phyloP scores from a whole-genome alignment of 2,113 vertebrate species.

The Rhadina sibilatrix region DNA sequence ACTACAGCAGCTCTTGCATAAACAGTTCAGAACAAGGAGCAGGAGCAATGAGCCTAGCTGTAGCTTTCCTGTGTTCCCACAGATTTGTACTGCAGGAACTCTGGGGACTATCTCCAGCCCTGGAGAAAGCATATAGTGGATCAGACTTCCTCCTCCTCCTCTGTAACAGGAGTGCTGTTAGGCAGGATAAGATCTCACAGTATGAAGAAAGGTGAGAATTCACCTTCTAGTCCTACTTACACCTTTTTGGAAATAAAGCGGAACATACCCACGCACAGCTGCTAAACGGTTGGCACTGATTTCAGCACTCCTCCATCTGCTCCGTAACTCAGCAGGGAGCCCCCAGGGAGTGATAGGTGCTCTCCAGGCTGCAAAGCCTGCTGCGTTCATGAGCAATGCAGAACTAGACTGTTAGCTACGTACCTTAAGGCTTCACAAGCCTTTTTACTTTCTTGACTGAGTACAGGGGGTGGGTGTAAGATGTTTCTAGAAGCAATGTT shows the following conservation, averaged over 20 bases:
- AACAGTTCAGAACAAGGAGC: background rate
- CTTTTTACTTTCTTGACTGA: background rate
- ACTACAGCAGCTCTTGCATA: background rate
- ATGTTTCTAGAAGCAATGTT: background rate
- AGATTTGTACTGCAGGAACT: background rate
- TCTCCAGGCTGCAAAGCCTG: background rate
- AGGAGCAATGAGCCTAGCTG: background rate
- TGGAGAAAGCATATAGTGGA: background rate
- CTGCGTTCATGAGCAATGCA: background rate
- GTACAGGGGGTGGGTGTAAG: accelerated
- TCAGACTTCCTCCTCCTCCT: background rate
- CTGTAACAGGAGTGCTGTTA: background rate
- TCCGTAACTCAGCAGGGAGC: accelerated
- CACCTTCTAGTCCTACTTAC: background rate
- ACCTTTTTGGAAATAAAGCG: background rate
- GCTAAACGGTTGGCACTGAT: background rate
- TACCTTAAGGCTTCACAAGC: background rate
- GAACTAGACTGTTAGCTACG: background rate
- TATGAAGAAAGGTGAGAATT: background rate
- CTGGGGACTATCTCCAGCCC: background rate
- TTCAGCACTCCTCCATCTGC: background rate
- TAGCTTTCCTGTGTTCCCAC: background rate
- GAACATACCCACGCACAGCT: background rate
- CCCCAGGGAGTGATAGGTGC: accelerated
- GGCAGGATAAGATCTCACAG: background rate